Percentiles rank a stretch among this genome's conserved stretches.
These are phyloP conservation scores for Morpho deidamia DNA, from an alignment of 2,888 invertebrate species.

Conservation along the genomic window DNA sequence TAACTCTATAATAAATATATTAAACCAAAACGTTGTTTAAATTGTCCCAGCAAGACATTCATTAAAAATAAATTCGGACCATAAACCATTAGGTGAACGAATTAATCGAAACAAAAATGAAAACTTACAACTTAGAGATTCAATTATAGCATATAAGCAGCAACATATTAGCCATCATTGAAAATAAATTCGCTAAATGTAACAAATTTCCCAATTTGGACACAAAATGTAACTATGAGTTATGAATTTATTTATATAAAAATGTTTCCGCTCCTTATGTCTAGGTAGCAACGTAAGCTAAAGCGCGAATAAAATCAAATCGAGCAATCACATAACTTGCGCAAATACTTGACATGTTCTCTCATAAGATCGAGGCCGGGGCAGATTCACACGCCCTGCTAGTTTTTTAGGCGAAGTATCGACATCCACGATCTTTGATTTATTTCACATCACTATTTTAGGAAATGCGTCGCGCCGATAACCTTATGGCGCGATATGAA, in stretches of 20 bases:
- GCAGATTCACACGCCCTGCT: slow-evolving; percentile 70
- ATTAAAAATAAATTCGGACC: slow-evolving; percentile 13
- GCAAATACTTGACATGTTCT: slow-evolving; percentile 54
- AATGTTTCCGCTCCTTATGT: slow-evolving; percentile 22
- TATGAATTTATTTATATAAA: slow-evolving; percentile 28
- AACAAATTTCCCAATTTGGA: slow-evolving; percentile 17
- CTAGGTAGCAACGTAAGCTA: slow-evolving; percentile 11
- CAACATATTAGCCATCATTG: slow-evolving; percentile 11
- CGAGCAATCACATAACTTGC: slow-evolving; percentile 41
- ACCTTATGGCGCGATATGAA: slow-evolving; percentile 68
- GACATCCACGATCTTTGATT: slow-evolving; percentile 64
- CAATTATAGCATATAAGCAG: neutral
- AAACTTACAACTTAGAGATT: slow-evolving; percentile 5
- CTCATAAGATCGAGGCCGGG: slow-evolving; percentile 57
- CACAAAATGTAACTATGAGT: slow-evolving; percentile 18
- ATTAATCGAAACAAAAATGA: slow-evolving; percentile 10
- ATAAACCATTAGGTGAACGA: slow-evolving; percentile 3
- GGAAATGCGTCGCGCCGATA: slow-evolving; percentile 63
- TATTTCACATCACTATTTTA: slow-evolving; percentile 76
- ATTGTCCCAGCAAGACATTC: slow-evolving; percentile 1
- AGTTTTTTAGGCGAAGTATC: slow-evolving; percentile 59
- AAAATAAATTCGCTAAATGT: slow-evolving; percentile 17
- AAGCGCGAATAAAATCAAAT: slow-evolving; percentile 41
- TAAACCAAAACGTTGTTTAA: neutral
- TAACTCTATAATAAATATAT: neutral